Evolutionary conservation across 2,888 invertebrate species (phyloP).

Genomic region (Agriotes lineatus): DNA sequence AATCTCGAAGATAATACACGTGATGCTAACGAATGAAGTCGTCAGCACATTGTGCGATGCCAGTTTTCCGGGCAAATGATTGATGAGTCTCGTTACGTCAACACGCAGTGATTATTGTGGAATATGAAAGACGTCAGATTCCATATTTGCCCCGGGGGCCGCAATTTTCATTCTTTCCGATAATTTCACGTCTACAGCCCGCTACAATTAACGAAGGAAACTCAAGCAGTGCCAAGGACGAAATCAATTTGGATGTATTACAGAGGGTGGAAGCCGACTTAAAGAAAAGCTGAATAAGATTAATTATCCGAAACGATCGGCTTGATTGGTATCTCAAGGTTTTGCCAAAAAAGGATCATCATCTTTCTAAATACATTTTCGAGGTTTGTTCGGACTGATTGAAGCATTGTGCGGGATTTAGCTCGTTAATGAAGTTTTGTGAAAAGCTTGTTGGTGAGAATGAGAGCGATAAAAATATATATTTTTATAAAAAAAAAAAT

Average conservation of each 20-base stretch:
- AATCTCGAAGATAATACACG: constrained; percentile 19
- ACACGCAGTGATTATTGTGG: constrained; percentile 13
- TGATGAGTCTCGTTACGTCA: constrained; percentile 23
- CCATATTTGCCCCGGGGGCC: neutral
- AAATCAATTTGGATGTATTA: constrained; percentile 27
- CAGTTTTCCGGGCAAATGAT: constrained; percentile 10
- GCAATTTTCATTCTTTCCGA: neutral
- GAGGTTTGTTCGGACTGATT: constrained; percentile 23
- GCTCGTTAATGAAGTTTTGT: constrained; percentile 5
- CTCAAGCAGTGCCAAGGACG: constrained; percentile 13
- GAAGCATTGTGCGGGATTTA: constrained; percentile 12
- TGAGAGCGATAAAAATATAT: no score
- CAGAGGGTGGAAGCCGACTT: constrained; percentile 19
- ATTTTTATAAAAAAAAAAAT: no score
- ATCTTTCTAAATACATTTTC: constrained; percentile 28
- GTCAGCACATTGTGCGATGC: constrained; percentile 15
- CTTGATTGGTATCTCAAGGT: constrained; percentile 27
- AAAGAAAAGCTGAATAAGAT: constrained; percentile 42
- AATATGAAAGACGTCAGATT: constrained; percentile 11
- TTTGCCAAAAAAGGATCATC: constrained; percentile 23
- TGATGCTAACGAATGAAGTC: constrained; percentile 17
- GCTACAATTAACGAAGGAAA: constrained; percentile 8
- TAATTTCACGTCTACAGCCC: neutral
- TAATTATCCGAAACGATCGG: constrained; percentile 38
- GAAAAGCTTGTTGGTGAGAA: neutral